Percentiles rank a stretch among this genome's conserved stretches.
These are phyloP conservation scores for Jordanella pulchra DNA, from an alignment of 2,797 vertebrate genomes.

Conservation along the genomic window DNA sequence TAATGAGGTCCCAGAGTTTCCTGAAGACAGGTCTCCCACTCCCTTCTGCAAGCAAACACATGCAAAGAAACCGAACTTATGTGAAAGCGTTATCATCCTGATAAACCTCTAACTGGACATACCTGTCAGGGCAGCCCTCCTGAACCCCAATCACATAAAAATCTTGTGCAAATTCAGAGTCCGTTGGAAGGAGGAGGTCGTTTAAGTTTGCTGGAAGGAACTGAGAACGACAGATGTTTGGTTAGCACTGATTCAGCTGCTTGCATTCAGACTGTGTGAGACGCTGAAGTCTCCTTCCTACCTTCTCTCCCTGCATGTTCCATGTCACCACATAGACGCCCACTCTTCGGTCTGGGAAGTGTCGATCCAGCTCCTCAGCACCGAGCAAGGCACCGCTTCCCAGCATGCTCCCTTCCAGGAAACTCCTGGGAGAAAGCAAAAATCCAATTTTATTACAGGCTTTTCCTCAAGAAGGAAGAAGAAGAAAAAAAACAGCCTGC, in stretches of 20 bases:
- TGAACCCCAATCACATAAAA: constrained; percentile 94
- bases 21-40: constrained; percentile 95
- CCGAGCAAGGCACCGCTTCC: constrained; percentile 92
- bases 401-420: constrained; percentile 93
- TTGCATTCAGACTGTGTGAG: neutral
- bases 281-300: constrained; percentile 35
- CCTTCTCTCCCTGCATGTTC: constrained; percentile 99
- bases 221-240: constrained; percentile 63
- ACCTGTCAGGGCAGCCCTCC: constrained; percentile 97
- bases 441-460: neutral
- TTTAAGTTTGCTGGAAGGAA: constrained; percentile 89
- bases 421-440: constrained; percentile 83
- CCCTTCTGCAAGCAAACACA: constrained; percentile 80
- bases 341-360: constrained; percentile 89
- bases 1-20: constrained; percentile 94
- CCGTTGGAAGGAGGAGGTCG: constrained; percentile 91
- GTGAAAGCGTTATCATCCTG: neutral
- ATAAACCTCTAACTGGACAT: neutral
- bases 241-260: constrained; percentile 8
- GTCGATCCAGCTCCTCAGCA: constrained; percentile 91
- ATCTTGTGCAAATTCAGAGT: constrained; percentile 93
- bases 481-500: neutral
- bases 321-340: constrained; percentile 91
- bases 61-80: neutral
- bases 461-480: neutral